Evolutionary conservation across 2,888 invertebrate genomes (phyloP), one percentile per base, ranked within the genome.

Genomic region (Papilio protenor): DNA sequence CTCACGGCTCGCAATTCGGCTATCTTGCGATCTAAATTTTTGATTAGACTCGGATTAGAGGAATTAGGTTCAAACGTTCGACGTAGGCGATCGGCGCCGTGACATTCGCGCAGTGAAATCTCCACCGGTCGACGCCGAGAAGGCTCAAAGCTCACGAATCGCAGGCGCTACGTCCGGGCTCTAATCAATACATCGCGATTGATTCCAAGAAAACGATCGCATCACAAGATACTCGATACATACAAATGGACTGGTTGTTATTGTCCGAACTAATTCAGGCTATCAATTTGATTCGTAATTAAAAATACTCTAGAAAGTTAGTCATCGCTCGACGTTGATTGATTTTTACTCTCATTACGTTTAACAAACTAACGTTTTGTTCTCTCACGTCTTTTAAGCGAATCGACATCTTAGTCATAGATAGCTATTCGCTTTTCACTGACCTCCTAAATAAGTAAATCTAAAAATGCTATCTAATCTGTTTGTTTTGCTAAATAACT

Each of bases 1-100:
- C 94, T 94, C 94, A 94, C 93, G 94, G 91, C 90, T 89, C 84
- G 88, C 90, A 87, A 89, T 90, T 90, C 90, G 90, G 88, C 90
- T 89, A 92, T 93, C 91, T 92, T 87, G 87, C 91, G 92, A 91
- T 93, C 94, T 91, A 94, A 91, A 93, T 93, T 90, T 89, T 87
- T 91, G 94, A 94, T 94, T 94, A 91, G 92, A 88, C 86, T 90
- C 92, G 91, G 91, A 91, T 94, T 91, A 90, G 87, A 85, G 86
- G 88, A 93, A 93, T 92, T 91, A 87, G 91, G 89, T 86, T 90
- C 85, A 84, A 84, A 85, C 86, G 87, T 87, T 87, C 84, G 84
- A 84, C 84, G 87, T 85, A 85, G 82, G 87, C 87, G 87, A 86
- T 89, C 88, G 85, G 87, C 85, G 88, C 89, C 92, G 90, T 92